Percentiles rank a stretch among this genome's conserved stretches.
Evolutionary conservation across 2,113 vertebrate genomes (phyloP).

Genomic region (Australoheros scitulus): DNA sequence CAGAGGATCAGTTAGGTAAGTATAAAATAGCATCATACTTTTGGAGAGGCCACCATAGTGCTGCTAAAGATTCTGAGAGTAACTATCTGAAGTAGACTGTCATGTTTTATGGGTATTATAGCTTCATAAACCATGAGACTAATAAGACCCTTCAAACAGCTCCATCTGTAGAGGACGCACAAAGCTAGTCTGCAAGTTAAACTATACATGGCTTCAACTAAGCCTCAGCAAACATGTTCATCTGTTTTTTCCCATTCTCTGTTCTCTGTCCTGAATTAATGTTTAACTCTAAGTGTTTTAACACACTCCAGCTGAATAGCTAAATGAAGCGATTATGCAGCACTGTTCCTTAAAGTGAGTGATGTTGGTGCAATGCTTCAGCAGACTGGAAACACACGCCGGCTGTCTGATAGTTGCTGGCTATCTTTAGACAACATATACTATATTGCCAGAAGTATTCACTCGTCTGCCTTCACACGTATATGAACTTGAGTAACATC

Average conservation of each 20-base stretch:
- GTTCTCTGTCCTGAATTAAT: slow-evolving; percentile 22
- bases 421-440: slow-evolving; percentile 70
- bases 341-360: neutral
- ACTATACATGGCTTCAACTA: slow-evolving; percentile 26
- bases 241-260: neutral
- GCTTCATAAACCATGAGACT: neutral
- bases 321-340: neutral
- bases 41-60: neutral
- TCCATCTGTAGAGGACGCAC: slow-evolving; percentile 31
- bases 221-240: slow-evolving; percentile 31
- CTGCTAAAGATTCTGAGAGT: neutral
- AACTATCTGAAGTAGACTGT: neutral
- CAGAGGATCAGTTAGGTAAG: neutral
- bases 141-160: slow-evolving; percentile 11
- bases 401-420: slow-evolving; percentile 45
- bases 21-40: neutral
- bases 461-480: too few species aligned
- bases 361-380: neutral
- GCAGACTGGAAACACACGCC: neutral
- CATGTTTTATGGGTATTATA: slow-evolving; percentile 20
- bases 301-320: neutral
- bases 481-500: too few species aligned
- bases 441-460: too few species aligned
- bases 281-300: slow-evolving; percentile 22
- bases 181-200: slow-evolving; percentile 11